Evolutionary conservation across 2,797 vertebrate genomes (phyloP).

Genomic region (Denticeps clupeoides): DNA sequence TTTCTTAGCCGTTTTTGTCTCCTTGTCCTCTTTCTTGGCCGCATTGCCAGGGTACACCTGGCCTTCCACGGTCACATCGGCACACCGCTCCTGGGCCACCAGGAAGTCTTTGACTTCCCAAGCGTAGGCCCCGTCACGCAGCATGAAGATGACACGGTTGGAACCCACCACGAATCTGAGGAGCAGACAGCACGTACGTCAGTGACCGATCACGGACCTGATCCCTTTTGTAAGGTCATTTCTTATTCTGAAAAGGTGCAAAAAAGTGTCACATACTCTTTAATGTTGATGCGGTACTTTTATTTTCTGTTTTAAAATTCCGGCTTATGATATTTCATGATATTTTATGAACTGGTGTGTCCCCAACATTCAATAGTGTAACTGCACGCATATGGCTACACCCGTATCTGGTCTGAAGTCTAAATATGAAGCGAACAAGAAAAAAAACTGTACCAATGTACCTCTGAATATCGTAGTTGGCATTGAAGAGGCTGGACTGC

Average conservation of each 20-base stretch:
- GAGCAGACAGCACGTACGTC: not conserved
- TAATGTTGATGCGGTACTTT: no score
- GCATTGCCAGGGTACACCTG: constrained; percentile 86
- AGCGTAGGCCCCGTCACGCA: constrained; percentile 78
- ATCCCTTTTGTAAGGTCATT: no score
- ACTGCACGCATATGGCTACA: no score
- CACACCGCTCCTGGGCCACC: constrained; percentile 73
- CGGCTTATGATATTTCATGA: no score
- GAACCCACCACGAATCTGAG: constrained; percentile 91
- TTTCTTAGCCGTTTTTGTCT: constrained; percentile 50
- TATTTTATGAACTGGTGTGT: no score
- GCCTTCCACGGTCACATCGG: constrained; percentile 86
- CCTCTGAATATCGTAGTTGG: constrained; percentile 94
- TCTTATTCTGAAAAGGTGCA: no score
- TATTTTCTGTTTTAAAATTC: no score
- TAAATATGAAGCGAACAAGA: no score
- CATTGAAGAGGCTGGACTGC: constrained; percentile 94
- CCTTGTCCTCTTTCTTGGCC: constrained; percentile 44
- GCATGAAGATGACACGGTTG: constrained; percentile 89
- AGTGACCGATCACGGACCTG: no score
- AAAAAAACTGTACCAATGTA: constrained; percentile 27
- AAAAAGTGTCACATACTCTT: no score
- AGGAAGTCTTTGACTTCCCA: constrained; percentile 97
- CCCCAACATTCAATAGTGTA: no score
- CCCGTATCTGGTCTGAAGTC: no score